phyloP scores from a whole-genome alignment of 2,113 vertebrate species.

The Nymphicus hollandicus region DNA sequence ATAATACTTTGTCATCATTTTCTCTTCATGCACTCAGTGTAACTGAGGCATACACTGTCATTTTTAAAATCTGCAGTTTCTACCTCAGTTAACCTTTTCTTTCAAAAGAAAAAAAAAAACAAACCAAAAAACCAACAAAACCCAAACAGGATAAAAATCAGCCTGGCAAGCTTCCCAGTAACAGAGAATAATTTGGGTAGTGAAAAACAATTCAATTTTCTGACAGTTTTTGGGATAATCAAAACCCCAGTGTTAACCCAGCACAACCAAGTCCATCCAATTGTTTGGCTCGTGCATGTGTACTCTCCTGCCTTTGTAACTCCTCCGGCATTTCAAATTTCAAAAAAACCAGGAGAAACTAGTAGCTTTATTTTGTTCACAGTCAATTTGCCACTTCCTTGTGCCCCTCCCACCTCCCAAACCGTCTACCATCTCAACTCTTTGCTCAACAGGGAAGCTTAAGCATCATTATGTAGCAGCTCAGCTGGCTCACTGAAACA shows the following conservation, averaged over 20 bases:
- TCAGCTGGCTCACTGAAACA: conserved; percentile 12
- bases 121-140: not conserved
- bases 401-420: not conserved
- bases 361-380: conserved; percentile 60
- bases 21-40: not conserved
- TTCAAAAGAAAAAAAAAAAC: not conserved
- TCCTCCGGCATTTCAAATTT: not conserved
- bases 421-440: not conserved
- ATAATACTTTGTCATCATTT: not conserved
- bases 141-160: not conserved
- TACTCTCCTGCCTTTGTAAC: not conserved
- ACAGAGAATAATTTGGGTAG: conserved; percentile 33
- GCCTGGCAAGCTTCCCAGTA: conserved; percentile 38
- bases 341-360: conserved; percentile 53
- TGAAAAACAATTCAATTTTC: conserved; percentile 52
- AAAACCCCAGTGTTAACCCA: not conserved
- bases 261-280: not conserved
- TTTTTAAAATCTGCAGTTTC: conserved; percentile 54
- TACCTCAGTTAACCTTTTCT: conserved; percentile 55
- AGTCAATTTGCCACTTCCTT: conserved; percentile 57
- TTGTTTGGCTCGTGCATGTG: not conserved
- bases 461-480: conserved; percentile 22
- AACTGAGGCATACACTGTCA: not conserved
- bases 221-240: conserved; percentile 61
- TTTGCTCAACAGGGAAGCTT: conserved; percentile 36